Evolutionary conservation across 1,140 invertebrate species (phyloP).

Genomic region (Cherax destructor): DNA sequence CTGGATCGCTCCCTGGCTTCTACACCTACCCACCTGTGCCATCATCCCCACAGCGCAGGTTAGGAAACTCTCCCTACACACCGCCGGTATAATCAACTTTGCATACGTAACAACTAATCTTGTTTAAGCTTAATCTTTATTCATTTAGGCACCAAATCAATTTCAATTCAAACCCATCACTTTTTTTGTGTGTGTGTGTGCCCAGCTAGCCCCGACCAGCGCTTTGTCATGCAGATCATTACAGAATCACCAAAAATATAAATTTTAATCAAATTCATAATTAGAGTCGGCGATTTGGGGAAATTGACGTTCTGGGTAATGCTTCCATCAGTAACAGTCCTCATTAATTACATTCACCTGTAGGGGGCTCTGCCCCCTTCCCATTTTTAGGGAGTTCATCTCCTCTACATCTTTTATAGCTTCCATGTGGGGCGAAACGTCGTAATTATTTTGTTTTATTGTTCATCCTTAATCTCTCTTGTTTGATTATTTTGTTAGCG

Average conservation of each 20-base stretch:
- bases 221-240: conserved; percentile 13
- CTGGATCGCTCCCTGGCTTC: too few relatives aligned
- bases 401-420: too few relatives aligned
- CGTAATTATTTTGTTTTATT: too few relatives aligned
- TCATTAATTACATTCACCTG: not conserved
- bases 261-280: conserved; percentile 8
- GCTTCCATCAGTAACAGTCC: not conserved
- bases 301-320: not conserved
- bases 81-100: not conserved
- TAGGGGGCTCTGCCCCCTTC: not conserved
- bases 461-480: too few relatives aligned
- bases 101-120: not conserved
- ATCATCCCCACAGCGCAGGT: not conserved
- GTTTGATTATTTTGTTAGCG: too few relatives aligned
- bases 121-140: conserved; percentile 6
- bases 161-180: not conserved
- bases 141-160: not conserved
- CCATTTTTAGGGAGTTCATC: too few relatives aligned
- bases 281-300: not conserved
- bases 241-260: not conserved
- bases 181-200: not conserved
- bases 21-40: too few relatives aligned
- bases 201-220: not conserved
- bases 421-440: too few relatives aligned
- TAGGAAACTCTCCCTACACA: not conserved